Evolutionary conservation across 2,888 invertebrate species (phyloP), one percentile per base, ranked within the genome.

Genomic region (Galerucella pusilla): DNA sequence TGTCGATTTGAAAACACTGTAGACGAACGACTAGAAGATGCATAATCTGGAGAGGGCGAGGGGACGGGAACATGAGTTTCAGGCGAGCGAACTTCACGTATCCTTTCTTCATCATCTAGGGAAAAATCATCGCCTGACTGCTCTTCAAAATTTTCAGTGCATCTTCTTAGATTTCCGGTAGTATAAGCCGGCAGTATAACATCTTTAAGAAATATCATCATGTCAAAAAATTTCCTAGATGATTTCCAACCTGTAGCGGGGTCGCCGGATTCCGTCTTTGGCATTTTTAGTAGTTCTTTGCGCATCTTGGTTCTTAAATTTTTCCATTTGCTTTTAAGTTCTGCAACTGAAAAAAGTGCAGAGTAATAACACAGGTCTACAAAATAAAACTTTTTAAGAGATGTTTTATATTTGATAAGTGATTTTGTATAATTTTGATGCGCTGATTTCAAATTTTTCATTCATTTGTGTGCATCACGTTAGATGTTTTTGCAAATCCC

Each of bases 261-360:
- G 46, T 46, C 46, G 46, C 46, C 7, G 46, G 46, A 46, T 46
- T 46, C 4, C 5, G 46, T 46, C 46, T 46, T 46, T 46, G 46
- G 46, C 46, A 46, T 46, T 65, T 65, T 65, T 20, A 16, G 16
- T 16, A 65, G 16, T 65, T 65, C 20, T 59, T 57, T 54, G 35
- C 59, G 54, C 54, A 35, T 57, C 28, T 68, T 68, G 42, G 54
- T 59, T 54, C 42, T 68, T 42, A 68, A 68, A 68, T 68, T 68
- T 28, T 68, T 59, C 68, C 68, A 68, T 59, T 68, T 68, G 42
- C 28, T 68, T 54, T 59, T 59, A 25, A 42, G 25, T 25, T 42
- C 12, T 35, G 42, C 35, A 42, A 35, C 68, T 68, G 60, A 68
- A 68, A 68, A 25, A 68, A 68, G 35, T 16, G n/a, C 42, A 35